Conservation (phyloP, 2,113 vertebrate genomes). For the human region DNA sequence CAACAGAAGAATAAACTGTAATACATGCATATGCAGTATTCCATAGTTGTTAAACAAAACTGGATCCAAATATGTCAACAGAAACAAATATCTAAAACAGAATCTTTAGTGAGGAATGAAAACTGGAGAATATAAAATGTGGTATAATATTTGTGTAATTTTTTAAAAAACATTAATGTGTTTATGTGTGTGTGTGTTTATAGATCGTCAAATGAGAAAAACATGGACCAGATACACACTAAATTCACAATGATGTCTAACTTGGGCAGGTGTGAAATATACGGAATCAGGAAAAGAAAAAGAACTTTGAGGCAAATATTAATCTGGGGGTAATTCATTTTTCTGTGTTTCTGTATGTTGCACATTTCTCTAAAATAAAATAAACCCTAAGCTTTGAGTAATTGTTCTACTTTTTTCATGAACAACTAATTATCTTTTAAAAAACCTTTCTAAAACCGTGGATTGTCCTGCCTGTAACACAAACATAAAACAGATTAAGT, state of each 20-base stretch:
- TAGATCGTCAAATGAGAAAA: not conserved
- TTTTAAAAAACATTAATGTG: not conserved
- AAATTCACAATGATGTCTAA: not conserved
- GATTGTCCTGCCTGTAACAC: not conserved
- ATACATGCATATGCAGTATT: not conserved
- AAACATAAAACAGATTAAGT: not conserved
- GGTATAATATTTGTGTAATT: not conserved
- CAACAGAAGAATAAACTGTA: not conserved
- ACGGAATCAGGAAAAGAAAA: not conserved
- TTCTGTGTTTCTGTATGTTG: not conserved
- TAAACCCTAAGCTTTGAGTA: not conserved
- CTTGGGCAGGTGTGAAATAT: not conserved
- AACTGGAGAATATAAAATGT: not conserved
- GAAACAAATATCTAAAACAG: not conserved
- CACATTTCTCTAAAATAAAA: not conserved
- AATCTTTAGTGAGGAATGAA: not conserved
- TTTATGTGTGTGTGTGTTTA: not conserved
- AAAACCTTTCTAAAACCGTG: not conserved
- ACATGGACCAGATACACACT: not conserved
- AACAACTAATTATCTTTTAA: not conserved
- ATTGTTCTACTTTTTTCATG: not conserved
- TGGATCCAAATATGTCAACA: not conserved
- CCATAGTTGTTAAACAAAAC: not conserved
- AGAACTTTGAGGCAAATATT: not conserved
- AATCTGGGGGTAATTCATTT: not conserved